Evolutionary conservation across 2,888 invertebrate species (phyloP).

Genomic region (Plagiodera versicolora): DNA sequence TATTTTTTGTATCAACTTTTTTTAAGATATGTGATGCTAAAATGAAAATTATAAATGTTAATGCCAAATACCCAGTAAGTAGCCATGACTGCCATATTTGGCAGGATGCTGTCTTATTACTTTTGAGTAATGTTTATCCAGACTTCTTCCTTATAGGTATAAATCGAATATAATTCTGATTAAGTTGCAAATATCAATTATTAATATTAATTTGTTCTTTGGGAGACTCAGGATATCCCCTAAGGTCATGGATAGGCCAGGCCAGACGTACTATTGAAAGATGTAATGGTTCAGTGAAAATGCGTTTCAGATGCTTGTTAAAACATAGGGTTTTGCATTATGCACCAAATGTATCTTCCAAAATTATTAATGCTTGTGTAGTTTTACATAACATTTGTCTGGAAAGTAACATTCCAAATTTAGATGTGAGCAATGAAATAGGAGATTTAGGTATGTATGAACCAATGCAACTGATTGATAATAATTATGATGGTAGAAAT

Average conservation of each 20-base stretch:
- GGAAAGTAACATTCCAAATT: too few species aligned
- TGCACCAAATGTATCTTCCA: too few species aligned
- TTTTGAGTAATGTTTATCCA: constrained; percentile 8
- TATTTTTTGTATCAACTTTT: background rate
- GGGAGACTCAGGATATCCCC: constrained; percentile 6
- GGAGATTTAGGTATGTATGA: too few species aligned
- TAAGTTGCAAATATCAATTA: background rate
- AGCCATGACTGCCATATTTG: constrained; percentile 18
- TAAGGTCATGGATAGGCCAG: background rate
- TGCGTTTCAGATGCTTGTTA: too few species aligned
- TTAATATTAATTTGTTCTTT: constrained; percentile 7
- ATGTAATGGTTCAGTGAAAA: too few species aligned
- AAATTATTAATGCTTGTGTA: too few species aligned
- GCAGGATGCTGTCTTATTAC: constrained; percentile 7
- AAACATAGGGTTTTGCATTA: too few species aligned
- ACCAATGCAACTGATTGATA: too few species aligned
- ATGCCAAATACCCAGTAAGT: constrained; percentile 12
- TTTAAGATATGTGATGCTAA: constrained; percentile 9
- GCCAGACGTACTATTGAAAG: too few species aligned
- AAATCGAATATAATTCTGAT: background rate
- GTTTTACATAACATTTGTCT: too few species aligned
- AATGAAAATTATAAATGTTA: constrained; percentile 7
- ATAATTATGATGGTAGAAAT: too few species aligned
- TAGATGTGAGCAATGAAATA: too few species aligned
- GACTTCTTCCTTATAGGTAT: constrained; percentile 15